Evolutionary conservation across 1,140 invertebrate species (phyloP).

Genomic region (Leptopilina boulardi): DNA sequence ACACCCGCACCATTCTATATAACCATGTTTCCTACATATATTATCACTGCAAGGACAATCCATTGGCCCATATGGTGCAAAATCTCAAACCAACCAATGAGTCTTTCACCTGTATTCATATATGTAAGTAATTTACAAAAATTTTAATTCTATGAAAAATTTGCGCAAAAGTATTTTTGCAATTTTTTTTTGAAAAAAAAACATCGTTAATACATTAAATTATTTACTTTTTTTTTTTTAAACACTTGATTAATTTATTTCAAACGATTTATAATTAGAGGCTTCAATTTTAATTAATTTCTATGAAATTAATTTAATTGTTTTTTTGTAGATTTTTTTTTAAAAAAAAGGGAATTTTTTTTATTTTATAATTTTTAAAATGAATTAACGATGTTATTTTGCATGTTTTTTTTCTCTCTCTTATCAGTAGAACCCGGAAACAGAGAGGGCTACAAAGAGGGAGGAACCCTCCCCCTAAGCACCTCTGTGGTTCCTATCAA

Average conservation of each 20-base stretch:
- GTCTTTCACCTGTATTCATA: not conserved
- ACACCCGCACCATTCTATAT: not conserved
- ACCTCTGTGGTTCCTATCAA: slow-evolving; percentile 51
- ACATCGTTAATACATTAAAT: too few relatives aligned
- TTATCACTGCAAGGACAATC: not conserved
- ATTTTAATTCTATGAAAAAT: too few relatives aligned
- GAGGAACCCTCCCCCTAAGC: slow-evolving; percentile 50
- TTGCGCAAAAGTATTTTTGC: too few relatives aligned
- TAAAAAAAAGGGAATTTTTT: too few relatives aligned
- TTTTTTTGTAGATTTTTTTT: too few relatives aligned
- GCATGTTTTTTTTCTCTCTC: not conserved
- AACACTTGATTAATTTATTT: too few relatives aligned
- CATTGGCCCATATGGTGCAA: slow-evolving; percentile 10
- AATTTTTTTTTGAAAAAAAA: too few relatives aligned
- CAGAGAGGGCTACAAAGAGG: slow-evolving; percentile 13
- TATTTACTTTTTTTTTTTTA: too few relatives aligned
- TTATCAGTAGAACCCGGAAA: slow-evolving; percentile 4
- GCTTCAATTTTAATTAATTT: too few relatives aligned
- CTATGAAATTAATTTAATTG: not conserved
- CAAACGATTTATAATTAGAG: too few relatives aligned
- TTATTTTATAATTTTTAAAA: not conserved
- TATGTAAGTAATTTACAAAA: not conserved
- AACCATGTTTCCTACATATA: not conserved
- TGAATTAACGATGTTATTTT: not conserved
- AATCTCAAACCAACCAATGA: not conserved